Evolutionary conservation across 2,888 invertebrate species (phyloP).

Genomic region (Apamea monoglypha): DNA sequence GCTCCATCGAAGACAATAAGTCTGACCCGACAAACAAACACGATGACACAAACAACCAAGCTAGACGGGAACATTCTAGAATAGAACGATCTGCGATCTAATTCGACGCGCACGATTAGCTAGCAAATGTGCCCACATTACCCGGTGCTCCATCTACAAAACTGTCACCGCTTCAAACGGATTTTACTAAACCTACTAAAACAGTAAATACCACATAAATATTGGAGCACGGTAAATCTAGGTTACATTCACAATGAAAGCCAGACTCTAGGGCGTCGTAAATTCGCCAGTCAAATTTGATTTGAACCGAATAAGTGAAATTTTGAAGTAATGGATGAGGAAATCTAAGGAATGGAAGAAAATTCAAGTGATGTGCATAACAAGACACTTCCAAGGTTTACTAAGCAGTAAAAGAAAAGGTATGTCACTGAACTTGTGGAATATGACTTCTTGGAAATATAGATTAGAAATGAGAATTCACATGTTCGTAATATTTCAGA

Average conservation of each 20-base stretch:
- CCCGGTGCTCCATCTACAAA: conserved; percentile 43
- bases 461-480: neutral
- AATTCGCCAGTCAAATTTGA: conserved; percentile 45
- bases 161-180: conserved; percentile 53
- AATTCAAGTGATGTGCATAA: conserved; percentile 32
- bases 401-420: conserved; percentile 30
- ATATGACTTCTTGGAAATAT: conserved; percentile 1
- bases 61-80: conserved; percentile 21
- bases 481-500: neutral
- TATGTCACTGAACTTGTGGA: neutral
- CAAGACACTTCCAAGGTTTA: conserved; percentile 26
- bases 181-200: conserved; percentile 40
- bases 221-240: conserved; percentile 48
- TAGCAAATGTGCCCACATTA: conserved; percentile 35
- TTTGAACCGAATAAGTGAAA: conserved; percentile 39
- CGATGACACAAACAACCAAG: conserved; percentile 18
- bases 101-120: conserved; percentile 50
- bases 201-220: conserved; percentile 56
- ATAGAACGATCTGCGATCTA: conserved; percentile 28
- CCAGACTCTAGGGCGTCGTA: conserved; percentile 52
- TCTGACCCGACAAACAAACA: conserved; percentile 26
- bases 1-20: neutral
- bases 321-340: conserved; percentile 53
- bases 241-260: conserved; percentile 50
- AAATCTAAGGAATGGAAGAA: conserved; percentile 11